Percentiles rank a stretch among this genome's conserved stretches.
phyloP scores from a whole-genome alignment of 1,140 invertebrate genomes.

The Musca vetustissima region DNA sequence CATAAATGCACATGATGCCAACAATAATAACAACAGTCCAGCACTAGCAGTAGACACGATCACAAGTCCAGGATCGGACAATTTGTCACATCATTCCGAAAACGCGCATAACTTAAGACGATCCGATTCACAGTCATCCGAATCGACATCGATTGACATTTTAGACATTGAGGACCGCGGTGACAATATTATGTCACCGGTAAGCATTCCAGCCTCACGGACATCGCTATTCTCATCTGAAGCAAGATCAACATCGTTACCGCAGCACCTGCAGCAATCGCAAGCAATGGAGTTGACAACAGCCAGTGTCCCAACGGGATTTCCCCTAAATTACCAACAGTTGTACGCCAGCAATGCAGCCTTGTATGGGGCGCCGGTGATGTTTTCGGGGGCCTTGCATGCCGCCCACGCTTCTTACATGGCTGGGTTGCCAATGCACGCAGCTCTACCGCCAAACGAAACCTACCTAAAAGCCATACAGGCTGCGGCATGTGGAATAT shows the following conservation, averaged over 20 bases:
- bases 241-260: no score
- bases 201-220: constrained; percentile 10
- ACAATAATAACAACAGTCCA: not conserved
- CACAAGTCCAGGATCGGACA: no score
- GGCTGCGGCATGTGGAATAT: constrained; percentile 15
- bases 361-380: constrained; percentile 18
- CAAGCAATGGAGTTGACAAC: constrained; percentile 10
- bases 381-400: constrained; percentile 16
- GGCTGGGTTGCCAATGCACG: not conserved
- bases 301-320: constrained; percentile 17
- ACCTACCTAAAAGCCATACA: constrained; percentile 26
- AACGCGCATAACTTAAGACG: no score
- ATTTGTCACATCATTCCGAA: no score
- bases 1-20: constrained; percentile 6
- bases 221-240: not conserved
- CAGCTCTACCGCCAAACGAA: constrained; percentile 11
- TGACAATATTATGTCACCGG: constrained; percentile 7
- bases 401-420: constrained; percentile 8
- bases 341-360: constrained; percentile 25
- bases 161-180: not conserved
- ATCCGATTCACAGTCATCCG: not conserved
- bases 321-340: constrained; percentile 26
- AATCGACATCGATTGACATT: constrained; percentile 2
- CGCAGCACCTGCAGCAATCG: no score
- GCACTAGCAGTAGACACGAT: no score